phyloP scores from a whole-genome alignment of 2,113 vertebrate species.

The Agapornis roseicollis region DNA sequence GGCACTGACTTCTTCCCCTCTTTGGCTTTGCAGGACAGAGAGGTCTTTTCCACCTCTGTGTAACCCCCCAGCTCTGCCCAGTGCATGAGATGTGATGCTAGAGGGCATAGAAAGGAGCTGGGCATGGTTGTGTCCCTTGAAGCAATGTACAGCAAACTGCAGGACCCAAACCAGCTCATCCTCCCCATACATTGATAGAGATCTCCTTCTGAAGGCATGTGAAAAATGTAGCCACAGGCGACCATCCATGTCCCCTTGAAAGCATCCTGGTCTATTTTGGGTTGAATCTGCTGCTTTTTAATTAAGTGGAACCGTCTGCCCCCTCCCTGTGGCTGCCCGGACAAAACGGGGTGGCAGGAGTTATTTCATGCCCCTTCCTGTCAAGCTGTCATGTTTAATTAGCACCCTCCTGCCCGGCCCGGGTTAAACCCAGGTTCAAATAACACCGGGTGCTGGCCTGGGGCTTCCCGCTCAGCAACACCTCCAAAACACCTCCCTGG shows the following conservation, averaged over 20 bases:
- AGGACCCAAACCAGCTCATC: neutral
- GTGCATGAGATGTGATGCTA: accelerated
- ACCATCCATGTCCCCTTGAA: neutral
- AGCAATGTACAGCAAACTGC: accelerated
- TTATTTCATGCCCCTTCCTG: neutral
- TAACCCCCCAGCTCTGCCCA: neutral
- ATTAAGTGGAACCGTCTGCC: neutral
- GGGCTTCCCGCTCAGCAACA: neutral
- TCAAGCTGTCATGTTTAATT: conserved; percentile 31
- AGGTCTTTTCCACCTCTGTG: accelerated
- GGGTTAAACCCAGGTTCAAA: neutral
- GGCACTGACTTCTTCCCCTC: neutral
- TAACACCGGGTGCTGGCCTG: neutral
- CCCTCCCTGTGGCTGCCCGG: neutral
- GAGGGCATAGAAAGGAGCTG: neutral
- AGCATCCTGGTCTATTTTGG: neutral
- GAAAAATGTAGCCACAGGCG: neutral
- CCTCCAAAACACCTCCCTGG: neutral
- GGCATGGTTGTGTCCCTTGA: accelerated
- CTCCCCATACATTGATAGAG: neutral
- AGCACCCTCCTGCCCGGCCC: neutral
- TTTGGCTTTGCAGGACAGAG: accelerated
- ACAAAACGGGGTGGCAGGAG: neutral
- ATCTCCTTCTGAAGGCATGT: neutral
- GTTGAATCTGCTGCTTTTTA: neutral